Conservation (phyloP, 2,797 vertebrate genomes). For the Antennarius maculatus region DNA sequence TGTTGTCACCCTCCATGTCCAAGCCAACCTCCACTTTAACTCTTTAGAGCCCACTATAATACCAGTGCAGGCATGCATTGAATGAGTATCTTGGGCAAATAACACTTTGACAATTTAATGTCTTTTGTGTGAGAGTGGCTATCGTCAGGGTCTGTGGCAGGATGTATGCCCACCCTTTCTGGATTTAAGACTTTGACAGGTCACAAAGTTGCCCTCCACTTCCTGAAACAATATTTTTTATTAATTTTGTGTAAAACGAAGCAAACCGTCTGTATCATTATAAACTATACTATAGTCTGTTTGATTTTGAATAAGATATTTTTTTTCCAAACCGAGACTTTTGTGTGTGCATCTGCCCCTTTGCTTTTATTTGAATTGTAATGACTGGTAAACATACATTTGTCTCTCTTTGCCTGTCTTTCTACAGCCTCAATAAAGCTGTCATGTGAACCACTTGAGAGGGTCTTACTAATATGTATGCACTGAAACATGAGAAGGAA, state of each 20-base stretch:
- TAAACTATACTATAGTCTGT: neutral
- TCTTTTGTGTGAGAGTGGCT: slow-evolving; percentile 51
- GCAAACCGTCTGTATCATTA: slow-evolving; percentile 15
- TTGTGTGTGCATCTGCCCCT: slow-evolving; percentile 13
- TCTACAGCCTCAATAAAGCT: slow-evolving; percentile 57
- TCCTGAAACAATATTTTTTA: slow-evolving; percentile 19
- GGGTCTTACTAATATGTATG: slow-evolving; percentile 34
- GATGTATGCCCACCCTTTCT: slow-evolving; percentile 43
- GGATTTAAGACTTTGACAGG: slow-evolving; percentile 27
- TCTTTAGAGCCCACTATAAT: slow-evolving; percentile 67
- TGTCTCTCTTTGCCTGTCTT: slow-evolving; percentile 43
- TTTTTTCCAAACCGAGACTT: slow-evolving; percentile 21
- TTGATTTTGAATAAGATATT: neutral
- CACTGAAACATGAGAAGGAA: slow-evolving; percentile 64
- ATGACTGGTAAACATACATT: slow-evolving; percentile 58
- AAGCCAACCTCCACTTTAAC: slow-evolving; percentile 60
- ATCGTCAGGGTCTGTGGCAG: slow-evolving; percentile 64
- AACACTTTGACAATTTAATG: slow-evolving; percentile 72
- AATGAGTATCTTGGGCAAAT: slow-evolving; percentile 59
- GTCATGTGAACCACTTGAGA: slow-evolving; percentile 69
- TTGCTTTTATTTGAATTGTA: slow-evolving; percentile 53
- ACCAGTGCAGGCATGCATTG: slow-evolving; percentile 54
- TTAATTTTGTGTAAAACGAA: slow-evolving; percentile 28
- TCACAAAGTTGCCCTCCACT: slow-evolving; percentile 24
- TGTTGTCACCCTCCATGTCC: slow-evolving; percentile 63